A percentile compares a stretch with the other conserved stretches of the same genome.
Evolutionary conservation across 2,113 vertebrate genomes (phyloP).

Genomic region (Nibea albiflora): DNA sequence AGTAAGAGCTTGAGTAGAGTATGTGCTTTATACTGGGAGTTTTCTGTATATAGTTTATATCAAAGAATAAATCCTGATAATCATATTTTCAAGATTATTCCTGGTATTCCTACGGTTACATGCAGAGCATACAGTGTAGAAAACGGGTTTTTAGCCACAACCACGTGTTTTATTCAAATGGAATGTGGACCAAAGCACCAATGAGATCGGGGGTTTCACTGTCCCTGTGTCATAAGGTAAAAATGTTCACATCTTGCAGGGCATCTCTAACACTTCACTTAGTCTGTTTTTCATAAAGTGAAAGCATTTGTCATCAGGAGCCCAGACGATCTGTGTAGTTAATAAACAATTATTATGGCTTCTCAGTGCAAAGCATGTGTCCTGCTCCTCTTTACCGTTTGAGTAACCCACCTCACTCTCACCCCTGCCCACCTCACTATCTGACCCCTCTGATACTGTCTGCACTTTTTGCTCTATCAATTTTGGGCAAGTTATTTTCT

Average conservation of each 20-base stretch:
- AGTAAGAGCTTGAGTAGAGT: no score
- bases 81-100: no score
- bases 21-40: background rate
- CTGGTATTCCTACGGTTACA: no score
- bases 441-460: background rate
- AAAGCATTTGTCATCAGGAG: background rate
- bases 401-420: background rate
- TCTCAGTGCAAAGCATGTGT: conserved; percentile 16
- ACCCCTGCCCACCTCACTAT: background rate
- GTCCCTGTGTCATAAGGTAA: no score
- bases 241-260: no score
- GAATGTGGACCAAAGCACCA: no score
- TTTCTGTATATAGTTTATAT: background rate
- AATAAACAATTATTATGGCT: conserved; percentile 5
- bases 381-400: background rate
- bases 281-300: no score
- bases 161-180: no score
- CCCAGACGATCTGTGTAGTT: background rate
- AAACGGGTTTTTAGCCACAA: no score
- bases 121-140: background rate
- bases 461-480: background rate
- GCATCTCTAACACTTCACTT: no score
- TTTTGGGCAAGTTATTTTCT: background rate
- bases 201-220: no score
- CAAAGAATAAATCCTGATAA: no score